These are phyloP conservation scores for Arctopsyche grandis DNA, from an alignment of 1,140 invertebrate species.

Conservation along the genomic window DNA sequence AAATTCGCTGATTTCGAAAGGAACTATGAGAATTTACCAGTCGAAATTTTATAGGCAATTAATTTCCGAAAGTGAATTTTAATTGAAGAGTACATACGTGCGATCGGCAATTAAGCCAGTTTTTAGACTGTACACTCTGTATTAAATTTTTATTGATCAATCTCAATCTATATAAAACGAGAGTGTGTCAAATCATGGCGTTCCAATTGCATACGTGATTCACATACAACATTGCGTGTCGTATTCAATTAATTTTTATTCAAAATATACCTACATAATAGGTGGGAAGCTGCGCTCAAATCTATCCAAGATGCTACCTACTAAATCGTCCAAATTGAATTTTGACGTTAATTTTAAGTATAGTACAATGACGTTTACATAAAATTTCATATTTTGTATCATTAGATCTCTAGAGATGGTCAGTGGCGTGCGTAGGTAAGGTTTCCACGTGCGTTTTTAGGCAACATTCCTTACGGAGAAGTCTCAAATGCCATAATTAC, in stretches of 20 bases:
- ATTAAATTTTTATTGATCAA: conserved; percentile 6
- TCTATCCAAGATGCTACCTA: no score
- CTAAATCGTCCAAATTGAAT: no score
- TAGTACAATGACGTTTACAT: no score
- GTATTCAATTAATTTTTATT: background rate
- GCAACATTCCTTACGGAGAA: background rate
- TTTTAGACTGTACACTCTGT: background rate
- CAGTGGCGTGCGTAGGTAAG: background rate
- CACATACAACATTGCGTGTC: background rate
- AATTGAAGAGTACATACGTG: background rate
- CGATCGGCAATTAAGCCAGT: conserved; percentile 4
- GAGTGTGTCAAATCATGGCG: background rate
- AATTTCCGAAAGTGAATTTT: conserved; percentile 7
- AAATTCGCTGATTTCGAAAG: no score
- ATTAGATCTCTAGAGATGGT: background rate
- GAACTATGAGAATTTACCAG: no score
- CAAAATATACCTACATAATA: no score
- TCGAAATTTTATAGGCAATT: background rate
- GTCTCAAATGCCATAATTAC: conserved; percentile 22
- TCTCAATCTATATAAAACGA: background rate
- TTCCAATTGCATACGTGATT: background rate
- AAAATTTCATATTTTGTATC: background rate
- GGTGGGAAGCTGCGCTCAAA: no score
- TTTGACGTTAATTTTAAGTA: no score
- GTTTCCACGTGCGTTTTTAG: background rate